A percentile compares a stretch with the other conserved stretches of the same genome.
phyloP scores from a whole-genome alignment of 2,888 invertebrate species.

The Agrochola litura region DNA sequence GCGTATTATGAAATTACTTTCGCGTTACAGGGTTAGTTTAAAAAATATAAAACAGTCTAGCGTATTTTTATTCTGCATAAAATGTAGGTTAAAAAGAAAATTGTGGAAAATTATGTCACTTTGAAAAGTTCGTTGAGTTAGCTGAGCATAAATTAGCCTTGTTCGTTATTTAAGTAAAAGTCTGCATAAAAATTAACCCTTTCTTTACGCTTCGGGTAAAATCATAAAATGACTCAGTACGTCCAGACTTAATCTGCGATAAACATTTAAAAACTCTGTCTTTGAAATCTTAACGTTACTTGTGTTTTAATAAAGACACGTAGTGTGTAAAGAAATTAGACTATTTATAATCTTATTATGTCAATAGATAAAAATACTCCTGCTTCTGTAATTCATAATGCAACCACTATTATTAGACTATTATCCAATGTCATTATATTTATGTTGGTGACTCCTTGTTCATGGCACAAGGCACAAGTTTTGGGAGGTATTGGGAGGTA shows the following conservation, averaged over 20 bases:
- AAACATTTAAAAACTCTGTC: background rate
- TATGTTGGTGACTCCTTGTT: slow-evolving; percentile 43
- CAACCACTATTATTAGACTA: slow-evolving; percentile 30
- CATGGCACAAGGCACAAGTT: slow-evolving; percentile 27
- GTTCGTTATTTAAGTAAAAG: slow-evolving; percentile 3
- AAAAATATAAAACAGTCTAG: slow-evolving; percentile 46
- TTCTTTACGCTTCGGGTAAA: background rate
- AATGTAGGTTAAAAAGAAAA: slow-evolving; percentile 38
- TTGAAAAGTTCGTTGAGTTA: slow-evolving; percentile 14
- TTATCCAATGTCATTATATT: slow-evolving; percentile 31
- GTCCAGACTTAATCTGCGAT: background rate
- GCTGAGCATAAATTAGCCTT: slow-evolving; percentile 25
- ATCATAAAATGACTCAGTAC: background rate
- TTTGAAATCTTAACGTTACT: background rate
- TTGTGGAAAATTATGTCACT: slow-evolving; percentile 26
- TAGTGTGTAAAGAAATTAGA: background rate
- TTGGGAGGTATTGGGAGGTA: background rate
- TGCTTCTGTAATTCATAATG: slow-evolving; percentile 14
- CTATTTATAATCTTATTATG: background rate
- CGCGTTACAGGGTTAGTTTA: slow-evolving; percentile 57
- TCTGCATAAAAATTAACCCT: slow-evolving; percentile 4
- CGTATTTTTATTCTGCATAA: slow-evolving; percentile 43
- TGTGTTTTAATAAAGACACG: no score
- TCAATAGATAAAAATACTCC: slow-evolving; percentile 15
- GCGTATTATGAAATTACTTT: slow-evolving; percentile 76